Percentiles rank a stretch among this genome's conserved stretches.
These are phyloP conservation scores for Drosophila watanabei DNA, from an alignment of 1,140 invertebrate genomes.

Conservation along the genomic window DNA sequence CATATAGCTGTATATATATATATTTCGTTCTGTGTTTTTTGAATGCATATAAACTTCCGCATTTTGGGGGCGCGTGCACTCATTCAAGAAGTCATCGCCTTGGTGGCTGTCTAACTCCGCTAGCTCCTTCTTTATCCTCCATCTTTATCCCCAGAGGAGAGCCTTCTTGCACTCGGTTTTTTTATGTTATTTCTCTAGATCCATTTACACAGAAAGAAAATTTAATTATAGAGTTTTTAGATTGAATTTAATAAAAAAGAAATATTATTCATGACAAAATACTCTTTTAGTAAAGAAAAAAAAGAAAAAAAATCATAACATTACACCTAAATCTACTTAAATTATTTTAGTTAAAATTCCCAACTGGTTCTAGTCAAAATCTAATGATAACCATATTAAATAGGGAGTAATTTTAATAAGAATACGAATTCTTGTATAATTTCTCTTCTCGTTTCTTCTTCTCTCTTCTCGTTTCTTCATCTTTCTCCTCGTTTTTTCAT, in stretches of 20 bases:
- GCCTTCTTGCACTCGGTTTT: conserved; percentile 16
- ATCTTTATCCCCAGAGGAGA: conserved; percentile 13
- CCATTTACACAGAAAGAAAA: conserved; percentile 1
- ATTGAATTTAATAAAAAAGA: too few relatives aligned
- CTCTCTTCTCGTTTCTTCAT: neutral
- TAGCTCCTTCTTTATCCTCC: conserved; percentile 47
- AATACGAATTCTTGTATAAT: too few relatives aligned
- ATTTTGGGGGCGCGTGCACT: conserved; percentile 65
- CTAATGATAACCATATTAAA: neutral
- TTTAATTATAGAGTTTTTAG: accelerated
- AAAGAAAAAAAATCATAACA: neutral
- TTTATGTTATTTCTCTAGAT: neutral
- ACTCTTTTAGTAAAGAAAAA: too few relatives aligned
- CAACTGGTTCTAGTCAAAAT: neutral
- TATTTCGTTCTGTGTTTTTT: conserved; percentile 54
- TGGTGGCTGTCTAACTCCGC: conserved; percentile 17
- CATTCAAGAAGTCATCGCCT: conserved; percentile 59
- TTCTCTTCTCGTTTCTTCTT: neutral
- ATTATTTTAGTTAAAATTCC: neutral
- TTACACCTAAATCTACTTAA: neutral
- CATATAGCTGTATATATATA: conserved; percentile 7
- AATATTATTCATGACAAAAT: neutral
- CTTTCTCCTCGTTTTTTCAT: neutral
- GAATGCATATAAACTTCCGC: conserved; percentile 70
- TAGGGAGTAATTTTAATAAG: neutral